Conservation (phyloP, 1,140 invertebrate genomes). For the Macrotrachela quadricornifera region DNA sequence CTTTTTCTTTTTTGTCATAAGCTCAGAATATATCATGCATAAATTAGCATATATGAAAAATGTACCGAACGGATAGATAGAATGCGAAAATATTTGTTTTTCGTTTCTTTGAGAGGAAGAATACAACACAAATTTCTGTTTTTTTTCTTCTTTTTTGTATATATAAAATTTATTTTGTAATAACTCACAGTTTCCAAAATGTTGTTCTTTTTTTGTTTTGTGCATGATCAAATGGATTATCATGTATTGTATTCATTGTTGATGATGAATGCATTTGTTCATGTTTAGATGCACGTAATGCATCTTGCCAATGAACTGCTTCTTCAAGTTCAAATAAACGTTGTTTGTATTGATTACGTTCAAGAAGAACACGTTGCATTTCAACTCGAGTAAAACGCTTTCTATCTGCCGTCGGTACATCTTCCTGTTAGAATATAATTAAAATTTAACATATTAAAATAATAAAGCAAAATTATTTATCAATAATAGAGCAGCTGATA, state of each 20-base stretch:
- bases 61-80: no score
- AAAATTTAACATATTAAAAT: neutral
- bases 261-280: slow-evolving; percentile 11
- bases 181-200: neutral
- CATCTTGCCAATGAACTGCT: slow-evolving; percentile 88
- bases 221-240: neutral
- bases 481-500: no score
- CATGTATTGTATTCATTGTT: neutral
- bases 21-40: no score
- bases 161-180: neutral
- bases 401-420: slow-evolving; percentile 79
- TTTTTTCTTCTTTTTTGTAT: no score
- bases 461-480: no score
- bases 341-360: slow-evolving; percentile 88
- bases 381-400: slow-evolving; percentile 91
- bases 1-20: no score
- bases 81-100: no score
- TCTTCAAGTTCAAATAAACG: slow-evolving; percentile 94
- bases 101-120: no score
- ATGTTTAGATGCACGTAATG: slow-evolving; percentile 52
- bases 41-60: no score
- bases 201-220: slow-evolving; percentile 4
- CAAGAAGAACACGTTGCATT: slow-evolving; percentile 95
- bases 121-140: no score
- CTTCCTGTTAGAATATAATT: slow-evolving; percentile 38